Conservation (phyloP, 1,140 invertebrate species). For the Tribolium castaneum region DNA sequence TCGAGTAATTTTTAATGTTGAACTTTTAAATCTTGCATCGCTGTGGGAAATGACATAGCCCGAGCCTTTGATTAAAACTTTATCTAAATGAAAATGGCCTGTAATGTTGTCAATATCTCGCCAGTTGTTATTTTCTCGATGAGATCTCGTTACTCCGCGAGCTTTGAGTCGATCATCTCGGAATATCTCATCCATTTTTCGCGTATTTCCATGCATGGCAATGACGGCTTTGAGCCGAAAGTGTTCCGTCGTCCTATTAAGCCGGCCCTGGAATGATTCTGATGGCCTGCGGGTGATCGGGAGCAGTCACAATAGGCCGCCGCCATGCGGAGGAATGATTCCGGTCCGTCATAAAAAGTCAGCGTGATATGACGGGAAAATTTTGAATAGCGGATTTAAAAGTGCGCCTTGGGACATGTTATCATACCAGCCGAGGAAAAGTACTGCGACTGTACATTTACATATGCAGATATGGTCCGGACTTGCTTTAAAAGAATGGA, state of each 20-base stretch:
- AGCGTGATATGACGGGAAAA: conserved; percentile 42
- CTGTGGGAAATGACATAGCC: no score
- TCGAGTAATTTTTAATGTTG: no score
- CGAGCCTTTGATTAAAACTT: no score
- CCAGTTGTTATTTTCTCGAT: not conserved
- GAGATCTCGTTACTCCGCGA: not conserved
- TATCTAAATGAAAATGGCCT: no score
- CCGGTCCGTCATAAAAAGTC: conserved; percentile 41
- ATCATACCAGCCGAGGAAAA: conserved; percentile 39
- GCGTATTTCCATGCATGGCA: conserved; percentile 29
- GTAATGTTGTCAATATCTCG: no score
- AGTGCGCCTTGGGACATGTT: conserved; percentile 42
- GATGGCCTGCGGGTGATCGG: conserved; percentile 26
- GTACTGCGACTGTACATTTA: conserved; percentile 31
- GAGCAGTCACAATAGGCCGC: conserved; percentile 26
- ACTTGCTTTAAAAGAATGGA: conserved; percentile 35
- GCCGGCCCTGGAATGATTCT: conserved; percentile 29
- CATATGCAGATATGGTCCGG: conserved; percentile 31
- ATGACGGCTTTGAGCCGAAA: conserved; percentile 27
- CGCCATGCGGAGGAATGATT: conserved; percentile 25
- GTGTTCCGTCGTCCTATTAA: conserved; percentile 29
- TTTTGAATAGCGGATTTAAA: conserved; percentile 45
- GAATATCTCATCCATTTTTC: conserved; percentile 22
- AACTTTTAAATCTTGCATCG: no score
- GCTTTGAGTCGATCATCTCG: conserved; percentile 6